Conservation (phyloP, 2,797 vertebrate genomes). For the Enteromius viviparus region DNA sequence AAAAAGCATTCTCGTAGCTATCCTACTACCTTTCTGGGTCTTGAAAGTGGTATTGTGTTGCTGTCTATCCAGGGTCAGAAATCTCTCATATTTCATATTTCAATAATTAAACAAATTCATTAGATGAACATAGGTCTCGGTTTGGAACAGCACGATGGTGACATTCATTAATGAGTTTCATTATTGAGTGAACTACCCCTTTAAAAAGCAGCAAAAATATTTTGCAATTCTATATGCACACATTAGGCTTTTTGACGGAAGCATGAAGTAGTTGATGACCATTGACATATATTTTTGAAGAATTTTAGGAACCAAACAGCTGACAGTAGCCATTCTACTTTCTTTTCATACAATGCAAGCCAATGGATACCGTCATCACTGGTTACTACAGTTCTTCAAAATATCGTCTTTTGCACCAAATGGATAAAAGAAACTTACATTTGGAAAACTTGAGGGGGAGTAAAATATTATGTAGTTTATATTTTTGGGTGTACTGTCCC, state of each 20-base stretch:
- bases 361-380: not conserved
- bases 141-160: not conserved
- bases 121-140: no score
- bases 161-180: not conserved
- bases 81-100: not conserved
- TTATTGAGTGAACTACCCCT: not conserved
- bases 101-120: no score
- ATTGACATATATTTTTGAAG: not conserved
- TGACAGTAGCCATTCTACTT: not conserved
- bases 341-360: not conserved
- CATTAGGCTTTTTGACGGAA: not conserved
- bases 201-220: not conserved
- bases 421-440: not conserved
- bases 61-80: not conserved
- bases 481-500: not conserved
- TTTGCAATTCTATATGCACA: not conserved
- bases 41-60: no score
- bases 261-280: no score
- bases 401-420: not conserved
- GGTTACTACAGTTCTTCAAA: not conserved
- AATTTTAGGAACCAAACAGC: not conserved
- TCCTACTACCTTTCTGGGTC: no score
- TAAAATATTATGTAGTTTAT: not conserved
- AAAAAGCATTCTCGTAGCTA: not conserved
- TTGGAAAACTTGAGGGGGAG: not conserved